Percentiles rank a stretch among this genome's conserved stretches.
Conservation (phyloP, 30 jellyfish, hydroid and myxozoan genomes). For the Calvadosia cruxmelitensis region DNA sequence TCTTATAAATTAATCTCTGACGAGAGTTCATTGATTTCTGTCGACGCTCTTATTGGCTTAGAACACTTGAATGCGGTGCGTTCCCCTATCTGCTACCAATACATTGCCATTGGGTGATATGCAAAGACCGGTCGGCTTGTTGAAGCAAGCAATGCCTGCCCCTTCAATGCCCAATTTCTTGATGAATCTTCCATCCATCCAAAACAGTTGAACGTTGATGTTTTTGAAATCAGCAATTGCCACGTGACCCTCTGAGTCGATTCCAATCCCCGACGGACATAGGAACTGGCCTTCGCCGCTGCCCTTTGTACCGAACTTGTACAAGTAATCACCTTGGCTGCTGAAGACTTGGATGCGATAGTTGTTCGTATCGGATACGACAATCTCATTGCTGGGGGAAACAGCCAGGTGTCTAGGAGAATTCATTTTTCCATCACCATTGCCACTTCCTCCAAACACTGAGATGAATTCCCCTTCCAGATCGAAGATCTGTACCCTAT, state of each 20-base stretch:
- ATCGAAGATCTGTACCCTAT: conserved; percentile 63
- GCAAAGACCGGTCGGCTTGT: conserved; percentile 78
- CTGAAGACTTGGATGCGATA: conserved; percentile 67
- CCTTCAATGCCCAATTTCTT: conserved; percentile 68
- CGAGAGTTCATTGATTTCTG: no score
- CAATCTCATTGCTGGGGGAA: conserved; percentile 31
- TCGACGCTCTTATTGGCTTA: no score
- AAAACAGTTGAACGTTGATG: conserved; percentile 64
- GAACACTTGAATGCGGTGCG: conserved; percentile 54
- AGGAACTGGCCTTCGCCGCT: conserved; percentile 75
- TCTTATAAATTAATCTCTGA: no score
- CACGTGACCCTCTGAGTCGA: conserved; percentile 70
- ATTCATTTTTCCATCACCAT: conserved; percentile 75
- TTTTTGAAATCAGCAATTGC: conserved; percentile 89
- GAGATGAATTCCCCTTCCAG: conserved; percentile 59
- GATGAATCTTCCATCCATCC: conserved; percentile 47
- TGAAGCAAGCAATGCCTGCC: conserved; percentile 30
- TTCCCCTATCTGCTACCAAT: conserved; percentile 85
- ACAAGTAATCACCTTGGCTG: conserved; percentile 39
- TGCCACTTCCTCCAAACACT: conserved; percentile 80
- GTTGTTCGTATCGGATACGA: conserved; percentile 84
- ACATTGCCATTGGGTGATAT: conserved; percentile 57
- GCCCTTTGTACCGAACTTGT: conserved; percentile 83
- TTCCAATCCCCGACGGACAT: conserved; percentile 94
- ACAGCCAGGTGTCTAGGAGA: conserved; percentile 86